Percentiles rank a stretch among this genome's conserved stretches.
These are phyloP conservation scores for Hypsopygia costalis DNA, from an alignment of 2,888 invertebrate genomes.

Conservation along the genomic window DNA sequence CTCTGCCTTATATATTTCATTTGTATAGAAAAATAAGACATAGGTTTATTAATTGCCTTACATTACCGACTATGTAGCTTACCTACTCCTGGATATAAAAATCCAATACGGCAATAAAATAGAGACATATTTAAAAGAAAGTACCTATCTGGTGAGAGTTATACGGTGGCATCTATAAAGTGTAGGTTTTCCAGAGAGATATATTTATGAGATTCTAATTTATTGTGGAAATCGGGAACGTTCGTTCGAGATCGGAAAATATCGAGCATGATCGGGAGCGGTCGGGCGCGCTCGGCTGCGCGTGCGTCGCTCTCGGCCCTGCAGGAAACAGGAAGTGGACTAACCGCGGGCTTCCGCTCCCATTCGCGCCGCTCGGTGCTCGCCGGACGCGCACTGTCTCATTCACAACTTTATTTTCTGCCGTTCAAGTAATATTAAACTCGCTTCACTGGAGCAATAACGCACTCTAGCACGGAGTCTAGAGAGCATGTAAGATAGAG, in stretches of 20 bases:
- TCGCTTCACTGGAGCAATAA: too few species aligned
- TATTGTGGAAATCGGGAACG: slow-evolving; percentile 15
- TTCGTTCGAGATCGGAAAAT: slow-evolving; percentile 22
- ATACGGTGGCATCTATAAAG: neutral
- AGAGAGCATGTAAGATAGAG: too few species aligned
- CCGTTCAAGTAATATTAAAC: slow-evolving; percentile 53
- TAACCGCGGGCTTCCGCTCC: slow-evolving; percentile 80
- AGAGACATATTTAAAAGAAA: too few species aligned
- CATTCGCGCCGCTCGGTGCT: slow-evolving; percentile 62
- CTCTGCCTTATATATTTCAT: neutral
- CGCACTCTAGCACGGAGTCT: too few species aligned
- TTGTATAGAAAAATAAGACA: too few species aligned
- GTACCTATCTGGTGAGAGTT: too few species aligned
- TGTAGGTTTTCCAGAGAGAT: slow-evolving; percentile 7
- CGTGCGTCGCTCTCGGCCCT: slow-evolving; percentile 66
- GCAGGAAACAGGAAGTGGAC: slow-evolving; percentile 81
- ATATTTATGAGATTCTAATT: slow-evolving; percentile 9
- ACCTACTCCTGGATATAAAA: too few species aligned
- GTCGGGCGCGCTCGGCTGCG: slow-evolving; percentile 61
- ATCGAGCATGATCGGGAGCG: slow-evolving; percentile 37
- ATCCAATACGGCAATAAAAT: too few species aligned
- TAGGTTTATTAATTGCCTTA: too few species aligned
- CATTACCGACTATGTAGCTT: too few species aligned
- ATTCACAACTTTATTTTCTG: slow-evolving; percentile 63
- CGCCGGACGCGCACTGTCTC: slow-evolving; percentile 67